These are phyloP conservation scores for Trypoxylus dichotomus DNA, from an alignment of 1,140 invertebrate species.

Conservation along the genomic window DNA sequence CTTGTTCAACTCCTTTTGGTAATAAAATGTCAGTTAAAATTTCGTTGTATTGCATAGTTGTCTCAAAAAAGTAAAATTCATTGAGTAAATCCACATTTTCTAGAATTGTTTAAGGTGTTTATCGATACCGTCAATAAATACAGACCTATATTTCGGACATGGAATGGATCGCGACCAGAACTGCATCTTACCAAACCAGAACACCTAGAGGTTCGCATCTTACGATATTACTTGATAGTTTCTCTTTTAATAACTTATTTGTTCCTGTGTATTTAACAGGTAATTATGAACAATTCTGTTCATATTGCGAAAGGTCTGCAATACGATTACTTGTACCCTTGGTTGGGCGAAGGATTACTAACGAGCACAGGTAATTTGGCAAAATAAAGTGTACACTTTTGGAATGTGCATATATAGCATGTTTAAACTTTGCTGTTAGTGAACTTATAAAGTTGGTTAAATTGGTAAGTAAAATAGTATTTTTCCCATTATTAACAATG, in stretches of 20 bases:
- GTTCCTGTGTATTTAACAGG: too few species aligned
- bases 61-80: too few species aligned
- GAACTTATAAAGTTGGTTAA: too few species aligned
- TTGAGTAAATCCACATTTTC: not conserved
- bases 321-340: slow-evolving; percentile 61
- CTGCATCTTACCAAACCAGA: slow-evolving; percentile 46
- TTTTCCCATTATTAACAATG: too few species aligned
- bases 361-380: slow-evolving; percentile 61
- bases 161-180: slow-evolving; percentile 40
- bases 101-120: not conserved
- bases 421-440: too few species aligned
- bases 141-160: slow-evolving; percentile 44
- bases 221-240: not conserved
- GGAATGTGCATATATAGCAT: too few species aligned
- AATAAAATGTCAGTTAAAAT: too few species aligned
- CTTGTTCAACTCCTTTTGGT: too few species aligned
- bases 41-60: too few species aligned
- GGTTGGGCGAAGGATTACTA: slow-evolving; percentile 57
- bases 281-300: slow-evolving; percentile 59
- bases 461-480: too few species aligned
- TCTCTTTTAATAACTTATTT: too few species aligned
- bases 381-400: too few species aligned
- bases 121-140: slow-evolving; percentile 17
- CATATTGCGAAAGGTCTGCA: slow-evolving; percentile 60
- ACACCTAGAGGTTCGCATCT: slow-evolving; percentile 42